Conservation (phyloP, 2,888 invertebrate genomes). For the Serripes groenlandicus region DNA sequence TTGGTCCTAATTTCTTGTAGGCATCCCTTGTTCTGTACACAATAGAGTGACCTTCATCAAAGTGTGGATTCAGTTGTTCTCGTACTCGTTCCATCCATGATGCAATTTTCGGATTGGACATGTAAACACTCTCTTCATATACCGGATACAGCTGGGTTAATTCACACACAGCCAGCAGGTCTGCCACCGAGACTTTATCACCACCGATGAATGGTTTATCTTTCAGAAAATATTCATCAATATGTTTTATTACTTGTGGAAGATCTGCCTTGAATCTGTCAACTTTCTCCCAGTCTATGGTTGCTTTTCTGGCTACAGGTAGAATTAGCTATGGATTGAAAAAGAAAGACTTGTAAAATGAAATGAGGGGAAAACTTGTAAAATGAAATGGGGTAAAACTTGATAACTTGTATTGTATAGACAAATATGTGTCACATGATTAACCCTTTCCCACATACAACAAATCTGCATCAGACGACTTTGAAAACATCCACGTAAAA, state of each 20-base stretch:
- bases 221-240: conserved; percentile 81
- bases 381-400: background rate
- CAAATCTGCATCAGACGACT: no score
- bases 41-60: conserved; percentile 79
- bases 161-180: conserved; percentile 83
- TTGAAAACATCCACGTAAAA: no score
- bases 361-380: background rate
- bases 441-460: no score
- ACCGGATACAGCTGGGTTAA: conserved; percentile 81
- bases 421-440: no score
- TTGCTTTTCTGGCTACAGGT: conserved; percentile 74
- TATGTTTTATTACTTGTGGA: conserved; percentile 61
- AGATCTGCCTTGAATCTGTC: conserved; percentile 68
- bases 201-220: conserved; percentile 78
- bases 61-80: conserved; percentile 72
- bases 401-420: no score
- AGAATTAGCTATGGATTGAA: conserved; percentile 75
- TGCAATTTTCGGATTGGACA: conserved; percentile 74
- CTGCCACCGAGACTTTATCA: conserved; percentile 82
- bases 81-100: conserved; percentile 81
- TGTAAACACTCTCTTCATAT: conserved; percentile 75
- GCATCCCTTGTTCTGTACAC: conserved; percentile 68
- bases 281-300: conserved; percentile 76
- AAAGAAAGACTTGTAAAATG: background rate
- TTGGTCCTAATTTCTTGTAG: conserved; percentile 59